These are phyloP conservation scores for Columba livia DNA, from an alignment of 2,113 vertebrate species.

Conservation along the genomic window DNA sequence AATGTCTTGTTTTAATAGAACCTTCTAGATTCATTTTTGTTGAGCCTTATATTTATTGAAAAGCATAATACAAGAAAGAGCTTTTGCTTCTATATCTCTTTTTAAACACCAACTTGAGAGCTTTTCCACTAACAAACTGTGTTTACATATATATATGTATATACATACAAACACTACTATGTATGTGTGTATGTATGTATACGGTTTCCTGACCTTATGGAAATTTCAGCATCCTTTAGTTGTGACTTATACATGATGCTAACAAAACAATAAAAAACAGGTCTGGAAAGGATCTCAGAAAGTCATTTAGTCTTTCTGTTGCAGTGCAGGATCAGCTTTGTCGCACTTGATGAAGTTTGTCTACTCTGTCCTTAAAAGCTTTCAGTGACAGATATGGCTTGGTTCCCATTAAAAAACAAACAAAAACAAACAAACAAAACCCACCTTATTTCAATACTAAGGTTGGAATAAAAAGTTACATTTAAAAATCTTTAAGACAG, in stretches of 20 bases:
- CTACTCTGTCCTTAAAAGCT: background rate
- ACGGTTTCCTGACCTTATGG: background rate
- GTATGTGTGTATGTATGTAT: background rate
- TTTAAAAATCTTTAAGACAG: background rate
- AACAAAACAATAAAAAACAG: background rate
- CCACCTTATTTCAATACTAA: background rate
- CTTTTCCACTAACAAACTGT: background rate
- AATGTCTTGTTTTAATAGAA: background rate
- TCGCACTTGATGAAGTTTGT: background rate
- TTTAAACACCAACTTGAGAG: background rate
- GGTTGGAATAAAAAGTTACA: background rate
- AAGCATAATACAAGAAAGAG: background rate
- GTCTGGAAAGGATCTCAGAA: background rate
- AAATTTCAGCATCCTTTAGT: background rate
- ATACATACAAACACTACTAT: background rate
- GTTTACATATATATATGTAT: background rate
- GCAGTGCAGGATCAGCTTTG: background rate
- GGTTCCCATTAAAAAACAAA: background rate
- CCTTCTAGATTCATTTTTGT: background rate
- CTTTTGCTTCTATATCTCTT: background rate
- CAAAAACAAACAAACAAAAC: background rate
- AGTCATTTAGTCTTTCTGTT: background rate
- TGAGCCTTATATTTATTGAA: background rate
- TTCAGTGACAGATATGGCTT: background rate
- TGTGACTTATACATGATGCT: background rate